phyloP scores from a whole-genome alignment of 2,797 vertebrate species.

The Crypturellus tataupa region DNA sequence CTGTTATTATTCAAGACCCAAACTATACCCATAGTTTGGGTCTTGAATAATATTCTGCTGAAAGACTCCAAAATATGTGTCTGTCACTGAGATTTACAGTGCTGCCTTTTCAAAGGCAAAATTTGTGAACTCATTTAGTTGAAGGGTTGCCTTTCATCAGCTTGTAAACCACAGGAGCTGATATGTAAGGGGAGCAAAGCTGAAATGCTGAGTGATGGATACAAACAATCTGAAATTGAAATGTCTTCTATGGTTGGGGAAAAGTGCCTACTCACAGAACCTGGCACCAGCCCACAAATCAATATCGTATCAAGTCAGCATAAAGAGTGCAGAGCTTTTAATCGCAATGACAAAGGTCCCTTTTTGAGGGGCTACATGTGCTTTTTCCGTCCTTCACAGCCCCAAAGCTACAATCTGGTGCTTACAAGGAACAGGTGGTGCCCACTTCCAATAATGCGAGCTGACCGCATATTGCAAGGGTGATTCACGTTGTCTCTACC shows the following conservation, averaged over 20 bases:
- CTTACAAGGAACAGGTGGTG: conserved; percentile 64
- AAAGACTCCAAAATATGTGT: neutral
- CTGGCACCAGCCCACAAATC: neutral
- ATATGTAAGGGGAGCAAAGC: neutral
- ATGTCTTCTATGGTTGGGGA: neutral
- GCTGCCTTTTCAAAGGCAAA: neutral
- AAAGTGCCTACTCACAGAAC: conserved; percentile 16
- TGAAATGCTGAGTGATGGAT: neutral
- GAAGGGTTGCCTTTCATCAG: neutral
- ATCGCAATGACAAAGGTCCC: neutral
- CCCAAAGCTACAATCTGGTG: conserved; percentile 64
- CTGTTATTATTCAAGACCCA: no score
- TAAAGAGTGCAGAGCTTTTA: neutral
- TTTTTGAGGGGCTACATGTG: neutral
- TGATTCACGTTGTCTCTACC: neutral
- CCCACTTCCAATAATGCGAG: neutral
- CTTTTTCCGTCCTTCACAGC: neutral
- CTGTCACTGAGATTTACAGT: neutral
- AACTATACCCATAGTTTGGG: neutral
- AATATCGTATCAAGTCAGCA: neutral
- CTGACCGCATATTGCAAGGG: neutral
- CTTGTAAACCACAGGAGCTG: neutral
- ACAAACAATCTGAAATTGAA: conserved; percentile 32
- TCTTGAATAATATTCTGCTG: neutral
- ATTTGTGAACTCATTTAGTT: neutral